Base-by-base conservation (phyloP, 2,797 vertebrate genomes). In the Galago senegalensis region DNA sequence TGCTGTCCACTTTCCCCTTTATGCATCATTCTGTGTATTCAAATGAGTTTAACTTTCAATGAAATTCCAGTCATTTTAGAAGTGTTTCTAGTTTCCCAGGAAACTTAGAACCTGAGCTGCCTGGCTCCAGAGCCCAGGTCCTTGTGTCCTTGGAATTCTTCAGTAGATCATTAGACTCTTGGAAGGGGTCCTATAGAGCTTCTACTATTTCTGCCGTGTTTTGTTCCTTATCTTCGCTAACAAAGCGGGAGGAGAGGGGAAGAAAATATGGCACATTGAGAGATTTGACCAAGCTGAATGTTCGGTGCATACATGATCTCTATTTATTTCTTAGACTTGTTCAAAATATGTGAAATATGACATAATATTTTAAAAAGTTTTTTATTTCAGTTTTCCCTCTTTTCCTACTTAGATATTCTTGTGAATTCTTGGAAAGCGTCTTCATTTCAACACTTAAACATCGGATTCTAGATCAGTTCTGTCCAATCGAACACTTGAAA, bases 141-240 rank as follows among this genome's bases (percentile, higher is more conserved):
- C 65, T 18, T 75, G 11, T 21, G 14, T 43, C 14, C 87, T 65
- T 65, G 11, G 43, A 84, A 49, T 37, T 83, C 87, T 25, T 65
- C 58, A 23, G 27, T 4, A n/a, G 18, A 63, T 84, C 89, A 23
- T 2, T 83, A 67, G 49, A 34, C 34, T 77, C 37, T 16, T 76
- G 61, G 17, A 73, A 29, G 56, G 79, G 79, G 7, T 18, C 37
- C 65, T 17, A 0, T 25, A 21, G 29, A 60, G 70, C 43, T 25
- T 85, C 11, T n/a, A 3, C 12, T 37, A 4, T 31, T 58, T 29
- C 76, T 76, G 16, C 65, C 70, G 18, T 70, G 1, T 70, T 61
- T 93, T 89, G 40, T 76, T 82, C 70, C 56, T 81, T 87, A 73
- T 49, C 34, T 40, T 81, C 58, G 81, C 16, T 63, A 80, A n/a